phyloP scores from a whole-genome alignment of 1,140 invertebrate species.

The Papilio aristodemus region DNA sequence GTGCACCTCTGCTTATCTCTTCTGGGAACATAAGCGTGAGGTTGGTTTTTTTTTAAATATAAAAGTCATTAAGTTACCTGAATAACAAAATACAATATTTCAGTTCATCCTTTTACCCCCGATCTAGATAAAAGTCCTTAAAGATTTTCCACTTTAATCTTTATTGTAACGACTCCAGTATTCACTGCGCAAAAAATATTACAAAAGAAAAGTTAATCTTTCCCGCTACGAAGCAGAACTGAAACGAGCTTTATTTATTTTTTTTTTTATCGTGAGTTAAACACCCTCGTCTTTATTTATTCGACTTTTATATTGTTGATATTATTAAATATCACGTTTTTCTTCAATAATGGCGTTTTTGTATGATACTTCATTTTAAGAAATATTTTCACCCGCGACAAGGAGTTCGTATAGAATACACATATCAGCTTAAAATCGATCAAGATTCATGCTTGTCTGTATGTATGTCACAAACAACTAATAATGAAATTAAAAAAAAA shows the following conservation, averaged over 20 bases:
- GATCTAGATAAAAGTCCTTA: constrained; percentile 16
- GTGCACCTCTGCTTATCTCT: too few relatives aligned
- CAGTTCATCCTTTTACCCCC: neutral
- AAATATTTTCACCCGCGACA: too few relatives aligned
- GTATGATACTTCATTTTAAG: neutral
- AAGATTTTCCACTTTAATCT: constrained; percentile 25
- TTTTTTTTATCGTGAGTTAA: constrained; percentile 15
- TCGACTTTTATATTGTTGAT: neutral
- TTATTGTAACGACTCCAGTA: constrained; percentile 24
- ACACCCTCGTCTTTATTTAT: neutral
- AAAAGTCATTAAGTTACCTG: neutral
- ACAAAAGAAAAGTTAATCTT: constrained; percentile 27
- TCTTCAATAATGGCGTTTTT: neutral
- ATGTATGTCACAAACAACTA: too few relatives aligned
- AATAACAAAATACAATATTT: neutral
- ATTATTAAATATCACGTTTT: neutral
- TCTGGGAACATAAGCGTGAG: too few relatives aligned
- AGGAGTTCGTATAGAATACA: neutral
- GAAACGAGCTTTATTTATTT: constrained; percentile 26
- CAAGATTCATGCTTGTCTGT: too few relatives aligned
- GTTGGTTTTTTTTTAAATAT: too few relatives aligned
- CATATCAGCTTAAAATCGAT: too few relatives aligned
- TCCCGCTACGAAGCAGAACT: constrained; percentile 1
- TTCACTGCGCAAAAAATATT: constrained; percentile 26
- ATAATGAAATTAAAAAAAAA: too few relatives aligned